Conservation (phyloP, 1,140 invertebrate species). For the Achatina immaculata region DNA sequence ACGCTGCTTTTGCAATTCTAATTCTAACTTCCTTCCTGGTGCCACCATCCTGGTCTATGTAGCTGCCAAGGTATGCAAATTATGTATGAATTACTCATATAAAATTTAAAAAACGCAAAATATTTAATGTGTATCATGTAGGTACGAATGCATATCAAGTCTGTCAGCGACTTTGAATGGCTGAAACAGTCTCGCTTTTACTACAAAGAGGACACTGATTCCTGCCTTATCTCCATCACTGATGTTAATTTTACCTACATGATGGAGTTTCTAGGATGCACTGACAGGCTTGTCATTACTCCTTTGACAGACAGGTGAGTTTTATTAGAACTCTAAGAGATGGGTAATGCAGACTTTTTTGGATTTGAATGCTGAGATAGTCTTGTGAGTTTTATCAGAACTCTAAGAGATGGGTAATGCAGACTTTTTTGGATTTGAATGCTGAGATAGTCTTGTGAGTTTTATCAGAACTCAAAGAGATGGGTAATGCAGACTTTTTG, state of each 20-base stretch:
- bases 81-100: too few relatives aligned
- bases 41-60: too few relatives aligned
- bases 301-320: slow-evolving; percentile 92
- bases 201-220: slow-evolving; percentile 95
- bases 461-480: neutral
- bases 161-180: slow-evolving; percentile 94
- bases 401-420: neutral
- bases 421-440: too few relatives aligned
- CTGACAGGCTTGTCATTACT: slow-evolving; percentile 94
- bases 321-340: neutral
- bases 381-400: slow-evolving; percentile 78
- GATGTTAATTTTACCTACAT: slow-evolving; percentile 96
- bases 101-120: too few relatives aligned
- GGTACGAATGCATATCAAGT: slow-evolving; percentile 68
- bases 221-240: slow-evolving; percentile 92
- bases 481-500: neutral
- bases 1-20: too few relatives aligned
- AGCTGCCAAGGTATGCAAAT: too few relatives aligned
- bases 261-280: slow-evolving; percentile 97
- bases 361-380: slow-evolving; percentile 79
- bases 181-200: slow-evolving; percentile 97
- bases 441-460: slow-evolving; percentile 84
- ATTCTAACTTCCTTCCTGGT: too few relatives aligned
- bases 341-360: neutral
- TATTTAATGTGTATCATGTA: slow-evolving; percentile 36